These are phyloP conservation scores for Merops nubicus DNA, from an alignment of 2,113 vertebrate genomes.

Conservation along the genomic window DNA sequence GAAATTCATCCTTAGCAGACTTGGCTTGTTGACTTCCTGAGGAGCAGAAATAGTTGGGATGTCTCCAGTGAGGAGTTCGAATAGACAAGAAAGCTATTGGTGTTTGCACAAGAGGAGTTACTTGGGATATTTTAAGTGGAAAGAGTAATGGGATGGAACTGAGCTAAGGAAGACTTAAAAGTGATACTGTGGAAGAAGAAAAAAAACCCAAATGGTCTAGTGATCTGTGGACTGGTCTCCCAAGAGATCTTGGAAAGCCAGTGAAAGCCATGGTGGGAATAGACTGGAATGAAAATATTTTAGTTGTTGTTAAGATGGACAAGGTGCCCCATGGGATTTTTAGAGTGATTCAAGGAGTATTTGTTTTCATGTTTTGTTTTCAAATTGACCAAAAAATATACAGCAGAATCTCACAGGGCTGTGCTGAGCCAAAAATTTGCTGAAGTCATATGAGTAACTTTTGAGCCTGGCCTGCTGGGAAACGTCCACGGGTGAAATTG, in stretches of 20 bases:
- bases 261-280: background rate
- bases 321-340: background rate
- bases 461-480: background rate
- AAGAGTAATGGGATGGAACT: slow-evolving; percentile 25
- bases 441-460: background rate
- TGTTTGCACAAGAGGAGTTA: background rate
- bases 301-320: background rate
- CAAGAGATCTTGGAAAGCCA: background rate
- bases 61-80: background rate
- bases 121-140: background rate
- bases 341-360: background rate
- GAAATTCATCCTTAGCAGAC: background rate
- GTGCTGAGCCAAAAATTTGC: background rate
- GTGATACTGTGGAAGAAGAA: background rate
- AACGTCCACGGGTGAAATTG: background rate
- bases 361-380: slow-evolving; percentile 52
- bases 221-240: background rate
- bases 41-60: background rate
- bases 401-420: background rate
- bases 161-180: slow-evolving; percentile 10
- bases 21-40: background rate
- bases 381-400: slow-evolving; percentile 43
- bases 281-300: slow-evolving; percentile 6
- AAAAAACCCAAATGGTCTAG: background rate
- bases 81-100: background rate